These are phyloP conservation scores for Prunella strophiata DNA, from an alignment of 2,797 vertebrate species.

Conservation along the genomic window DNA sequence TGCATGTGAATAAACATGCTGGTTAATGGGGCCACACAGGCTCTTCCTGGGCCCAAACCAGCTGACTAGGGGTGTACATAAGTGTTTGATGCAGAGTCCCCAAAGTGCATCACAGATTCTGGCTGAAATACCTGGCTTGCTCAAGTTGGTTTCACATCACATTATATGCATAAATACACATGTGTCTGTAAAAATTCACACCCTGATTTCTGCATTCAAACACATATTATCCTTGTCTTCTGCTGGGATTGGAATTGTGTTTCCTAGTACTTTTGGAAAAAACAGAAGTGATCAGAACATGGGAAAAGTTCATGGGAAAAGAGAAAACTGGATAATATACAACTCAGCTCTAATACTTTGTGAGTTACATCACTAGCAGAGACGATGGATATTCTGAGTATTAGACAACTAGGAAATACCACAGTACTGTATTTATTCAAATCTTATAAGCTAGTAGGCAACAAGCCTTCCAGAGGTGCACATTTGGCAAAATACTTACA, in stretches of 20 bases:
- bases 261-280: conserved; percentile 1
- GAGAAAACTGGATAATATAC: conserved; percentile 57
- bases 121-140: not conserved
- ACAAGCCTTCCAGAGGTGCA: not conserved
- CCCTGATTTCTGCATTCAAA: not conserved
- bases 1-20: not conserved
- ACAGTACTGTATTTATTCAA: not conserved
- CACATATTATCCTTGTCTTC: not conserved
- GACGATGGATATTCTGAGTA: not conserved
- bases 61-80: not conserved
- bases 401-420: conserved; percentile 45
- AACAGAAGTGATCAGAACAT: conserved; percentile 39
- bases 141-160: not conserved
- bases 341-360: conserved; percentile 53
- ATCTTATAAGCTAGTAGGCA: not conserved
- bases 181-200: not conserved
- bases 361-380: conserved; percentile 47
- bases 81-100: not conserved
- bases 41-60: not conserved
- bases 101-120: not conserved
- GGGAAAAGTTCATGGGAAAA: conserved; percentile 68
- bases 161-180: not conserved
- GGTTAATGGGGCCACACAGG: not conserved
- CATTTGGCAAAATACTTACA: not conserved
- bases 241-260: not conserved